Percentiles rank a stretch among this genome's conserved stretches.
phyloP scores from a whole-genome alignment of 2,888 invertebrate genomes.

The Melanchra persicariae region DNA sequence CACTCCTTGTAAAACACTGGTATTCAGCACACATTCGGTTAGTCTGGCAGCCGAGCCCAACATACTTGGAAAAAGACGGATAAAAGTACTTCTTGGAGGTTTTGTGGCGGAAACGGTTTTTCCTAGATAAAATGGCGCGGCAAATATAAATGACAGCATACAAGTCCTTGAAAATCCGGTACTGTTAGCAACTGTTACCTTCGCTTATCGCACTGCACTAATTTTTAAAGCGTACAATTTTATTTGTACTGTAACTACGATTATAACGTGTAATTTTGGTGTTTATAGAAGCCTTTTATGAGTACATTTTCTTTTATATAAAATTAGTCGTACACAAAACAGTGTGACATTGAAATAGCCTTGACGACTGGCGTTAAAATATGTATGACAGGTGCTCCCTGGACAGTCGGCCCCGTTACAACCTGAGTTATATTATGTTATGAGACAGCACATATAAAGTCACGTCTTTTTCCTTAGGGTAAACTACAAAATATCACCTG shows the following conservation, averaged over 20 bases:
- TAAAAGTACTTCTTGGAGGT: background rate
- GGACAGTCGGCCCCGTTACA: background rate
- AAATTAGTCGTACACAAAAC: background rate
- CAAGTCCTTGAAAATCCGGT: constrained; percentile 31
- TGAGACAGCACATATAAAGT: background rate
- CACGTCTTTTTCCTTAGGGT: background rate
- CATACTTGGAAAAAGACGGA: background rate
- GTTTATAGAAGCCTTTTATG: background rate
- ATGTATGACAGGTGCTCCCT: background rate
- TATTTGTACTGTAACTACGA: constrained; percentile 32
- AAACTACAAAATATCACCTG: background rate
- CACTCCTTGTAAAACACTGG: background rate
- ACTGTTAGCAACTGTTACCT: constrained; percentile 25
- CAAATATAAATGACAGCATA: constrained; percentile 3
- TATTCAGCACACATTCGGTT: no score
- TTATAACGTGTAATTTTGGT: constrained; percentile 17
- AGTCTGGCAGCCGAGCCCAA: background rate
- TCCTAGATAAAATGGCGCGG: background rate
- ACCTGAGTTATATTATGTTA: background rate
- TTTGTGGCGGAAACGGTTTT: background rate
- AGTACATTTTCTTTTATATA: constrained; percentile 7
- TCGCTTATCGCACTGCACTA: constrained; percentile 32
- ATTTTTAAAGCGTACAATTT: constrained; percentile 33
- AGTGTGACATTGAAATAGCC: background rate
- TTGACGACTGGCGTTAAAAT: background rate